These are phyloP conservation scores for Dryocosmus kuriphilus DNA, from an alignment of 2,888 invertebrate genomes.

Conservation along the genomic window DNA sequence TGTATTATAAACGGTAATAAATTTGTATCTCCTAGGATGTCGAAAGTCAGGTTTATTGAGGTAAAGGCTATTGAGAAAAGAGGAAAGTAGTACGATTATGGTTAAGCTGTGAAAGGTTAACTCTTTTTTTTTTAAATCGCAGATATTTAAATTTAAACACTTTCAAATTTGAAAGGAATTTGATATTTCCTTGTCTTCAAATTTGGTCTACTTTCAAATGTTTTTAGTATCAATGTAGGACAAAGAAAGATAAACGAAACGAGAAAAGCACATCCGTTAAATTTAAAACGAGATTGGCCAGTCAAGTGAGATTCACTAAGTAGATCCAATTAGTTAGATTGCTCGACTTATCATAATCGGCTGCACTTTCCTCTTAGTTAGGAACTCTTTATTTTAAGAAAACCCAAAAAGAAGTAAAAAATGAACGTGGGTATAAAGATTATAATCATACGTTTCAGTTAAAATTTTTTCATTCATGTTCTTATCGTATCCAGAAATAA, in stretches of 20 bases:
- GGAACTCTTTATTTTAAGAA: neutral
- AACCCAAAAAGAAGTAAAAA: neutral
- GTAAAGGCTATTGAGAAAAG: neutral
- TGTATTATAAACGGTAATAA: neutral
- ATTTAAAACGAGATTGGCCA: constrained; percentile 10
- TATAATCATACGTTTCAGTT: neutral
- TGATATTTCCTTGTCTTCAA: neutral
- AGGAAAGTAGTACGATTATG: neutral
- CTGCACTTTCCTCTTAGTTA: neutral
- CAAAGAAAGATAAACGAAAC: neutral
- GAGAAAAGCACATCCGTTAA: neutral
- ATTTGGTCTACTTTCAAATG: neutral
- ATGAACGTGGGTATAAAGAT: neutral
- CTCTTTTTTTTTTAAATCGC: neutral
- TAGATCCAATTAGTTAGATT: neutral
- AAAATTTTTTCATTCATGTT: constrained; percentile 14
- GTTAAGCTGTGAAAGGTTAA: neutral
- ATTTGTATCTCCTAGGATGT: neutral
- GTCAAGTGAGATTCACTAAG: neutral
- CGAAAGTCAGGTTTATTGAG: neutral
- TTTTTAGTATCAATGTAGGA: neutral
- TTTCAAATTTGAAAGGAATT: neutral
- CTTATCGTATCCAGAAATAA: neutral
- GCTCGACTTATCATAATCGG: neutral
- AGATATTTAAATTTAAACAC: neutral